Base-by-base conservation (phyloP, 2,113 vertebrate genomes). In the Uria lomvia region DNA sequence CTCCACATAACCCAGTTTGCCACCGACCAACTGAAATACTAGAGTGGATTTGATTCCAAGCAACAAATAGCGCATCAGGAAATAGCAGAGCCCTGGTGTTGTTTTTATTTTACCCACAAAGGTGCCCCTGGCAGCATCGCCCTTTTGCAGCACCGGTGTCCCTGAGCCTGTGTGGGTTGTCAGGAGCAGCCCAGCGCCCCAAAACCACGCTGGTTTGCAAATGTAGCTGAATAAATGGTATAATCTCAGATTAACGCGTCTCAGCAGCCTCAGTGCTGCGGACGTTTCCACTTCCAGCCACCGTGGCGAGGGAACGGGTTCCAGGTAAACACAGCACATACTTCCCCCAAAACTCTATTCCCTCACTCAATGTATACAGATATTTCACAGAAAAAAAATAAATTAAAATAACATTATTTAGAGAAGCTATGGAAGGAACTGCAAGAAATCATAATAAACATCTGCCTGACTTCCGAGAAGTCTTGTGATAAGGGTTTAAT, bases 151-250 rank as follows among this genome's bases (percentile, higher is more conserved):
- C 8, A 1, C 30, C 4, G 5, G 12, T 1, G 24, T 4, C 9
- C 53, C 56, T 1, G n/a, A 65, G 70, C 70, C 73, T 0, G 0
- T 0, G 0, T 0, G 5, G 60, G 62, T 62, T 1, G 0, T 45
- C 86, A 58, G 80, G 26, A 70, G 27, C 43, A 27, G 56, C 49
- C 36, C 49, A 1, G 0, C 1, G 0, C 1, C 2, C 50, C 72
- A 72, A 29, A 59, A 68, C 73, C 56, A 34, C 17, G 15, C 30
- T 36, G 74, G 27, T 26, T 17, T 83, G 53, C 40, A 80, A 88
- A 80, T 12, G 67, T 2, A 27, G 58, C 88, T 32, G 40, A 66
- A 59, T 12, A 73, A 42, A n/a, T 11, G 11, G 56, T 24, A 36
- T 18, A 73, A 88, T 76, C 26, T 40, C 67, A 50, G 49, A 68